Conservation (phyloP, 64 coral and sea anemone species). For the Pocillopora verrucosa region DNA sequence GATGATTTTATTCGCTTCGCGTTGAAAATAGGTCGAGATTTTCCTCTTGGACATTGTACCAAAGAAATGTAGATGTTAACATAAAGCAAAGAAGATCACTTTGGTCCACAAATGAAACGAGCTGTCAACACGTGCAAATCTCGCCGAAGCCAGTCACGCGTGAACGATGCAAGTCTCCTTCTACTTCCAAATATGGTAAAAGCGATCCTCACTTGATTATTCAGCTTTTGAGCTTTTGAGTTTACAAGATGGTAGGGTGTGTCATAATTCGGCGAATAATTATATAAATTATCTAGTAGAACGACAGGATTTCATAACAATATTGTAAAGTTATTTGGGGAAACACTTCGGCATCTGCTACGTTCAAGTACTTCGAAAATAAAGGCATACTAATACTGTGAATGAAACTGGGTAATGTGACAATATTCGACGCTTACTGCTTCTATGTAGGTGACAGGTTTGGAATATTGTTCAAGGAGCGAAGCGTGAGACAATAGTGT, state of each 20-base stretch:
- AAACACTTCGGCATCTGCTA: conserved; percentile 7
- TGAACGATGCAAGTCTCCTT: conserved; percentile 4
- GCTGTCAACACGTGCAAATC: conserved; percentile 16
- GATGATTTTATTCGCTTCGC: not conserved
- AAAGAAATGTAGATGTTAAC: conserved; percentile 12
- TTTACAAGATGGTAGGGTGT: conserved; percentile 11
- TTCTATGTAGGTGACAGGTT: conserved; percentile 17
- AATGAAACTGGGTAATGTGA: too few species aligned
- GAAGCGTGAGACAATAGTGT: conserved; percentile 18
- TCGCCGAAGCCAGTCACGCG: not conserved
- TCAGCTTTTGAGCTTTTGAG: not conserved
- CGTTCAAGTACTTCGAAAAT: too few species aligned
- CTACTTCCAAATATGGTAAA: conserved; percentile 1
- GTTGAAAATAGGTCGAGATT: conserved; percentile 7
- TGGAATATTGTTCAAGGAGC: conserved; percentile 22
- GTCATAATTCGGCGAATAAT: conserved; percentile 19
- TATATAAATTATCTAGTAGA: conserved; percentile 24
- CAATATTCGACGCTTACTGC: too few species aligned
- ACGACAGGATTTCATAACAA: conserved; percentile 22
- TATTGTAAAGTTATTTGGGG: not conserved
- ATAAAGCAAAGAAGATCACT: conserved; percentile 15
- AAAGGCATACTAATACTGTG: too few species aligned
- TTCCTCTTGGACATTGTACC: conserved; percentile 26
- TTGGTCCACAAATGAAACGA: conserved; percentile 18
- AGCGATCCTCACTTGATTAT: conserved; percentile 8